Conservation (phyloP, 2,797 vertebrate species). For the Manis crassicaudata region DNA sequence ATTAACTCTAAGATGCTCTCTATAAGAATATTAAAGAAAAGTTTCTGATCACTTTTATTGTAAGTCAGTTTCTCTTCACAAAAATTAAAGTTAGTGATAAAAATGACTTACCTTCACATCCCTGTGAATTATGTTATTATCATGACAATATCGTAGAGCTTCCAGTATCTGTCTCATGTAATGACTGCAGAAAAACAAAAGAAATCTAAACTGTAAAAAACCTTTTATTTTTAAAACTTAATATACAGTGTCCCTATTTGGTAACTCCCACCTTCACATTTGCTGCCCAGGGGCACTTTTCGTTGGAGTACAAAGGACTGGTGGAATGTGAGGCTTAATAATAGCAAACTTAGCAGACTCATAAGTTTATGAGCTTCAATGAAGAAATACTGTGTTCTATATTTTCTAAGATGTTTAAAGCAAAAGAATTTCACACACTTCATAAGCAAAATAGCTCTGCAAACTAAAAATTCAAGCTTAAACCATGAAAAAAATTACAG, state of each 20-base stretch:
- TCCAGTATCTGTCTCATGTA: conserved; percentile 99
- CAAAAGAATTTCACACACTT: conserved; percentile 44
- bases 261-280: conserved; percentile 41
- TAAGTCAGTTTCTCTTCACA: background rate
- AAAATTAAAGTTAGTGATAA: conserved; percentile 52
- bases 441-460: conserved; percentile 2
- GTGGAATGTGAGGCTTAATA: conserved; percentile 11
- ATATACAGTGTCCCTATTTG: background rate
- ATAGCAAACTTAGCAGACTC: background rate
- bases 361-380: background rate
- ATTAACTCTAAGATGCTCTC: conserved; percentile 53
- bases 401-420: conserved; percentile 44
- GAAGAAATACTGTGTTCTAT: conserved; percentile 44
- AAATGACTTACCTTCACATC: conserved; percentile 95
- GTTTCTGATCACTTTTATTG: conserved; percentile 6
- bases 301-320: conserved; percentile 17
- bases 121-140: conserved; percentile 99
- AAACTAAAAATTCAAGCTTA: conserved; percentile 26
- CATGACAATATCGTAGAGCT: conserved; percentile 98
- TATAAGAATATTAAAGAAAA: conserved; percentile 51
- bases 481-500: background rate
- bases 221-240: conserved; percentile 42
- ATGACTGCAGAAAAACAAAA: conserved; percentile 90
- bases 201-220: conserved; percentile 69
- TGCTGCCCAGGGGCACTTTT: background rate